Base-by-base conservation (phyloP, 2,888 invertebrate species). In the Aphodius granarius region DNA sequence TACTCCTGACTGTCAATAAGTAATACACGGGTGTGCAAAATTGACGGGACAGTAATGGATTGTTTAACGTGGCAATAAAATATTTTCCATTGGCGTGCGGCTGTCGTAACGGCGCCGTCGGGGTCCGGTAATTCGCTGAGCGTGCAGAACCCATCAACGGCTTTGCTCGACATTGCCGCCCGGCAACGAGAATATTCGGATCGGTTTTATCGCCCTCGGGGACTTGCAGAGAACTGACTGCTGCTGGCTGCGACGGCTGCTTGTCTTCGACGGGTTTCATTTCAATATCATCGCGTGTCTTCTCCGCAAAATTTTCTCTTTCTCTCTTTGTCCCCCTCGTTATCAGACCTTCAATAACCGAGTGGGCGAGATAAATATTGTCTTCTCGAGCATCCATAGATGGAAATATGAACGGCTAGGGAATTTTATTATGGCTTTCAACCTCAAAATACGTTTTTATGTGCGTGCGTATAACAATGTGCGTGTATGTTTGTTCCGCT, bases 101-200 rank as follows among this genome's bases (percentile, higher is more conserved):
- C 81, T 81, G 82, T 84, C 82, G 82, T 83, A 81, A 79, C 77
- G 79, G 78, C 78, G 78, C 76, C 43, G 13, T 43, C 43, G 2
- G 43, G 43, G 80, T 79, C 78, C 81, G 80, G 80, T 83, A 83
- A 83, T 84, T 83, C 82, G 83, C 82, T 81, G 82, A 83, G 81
- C 80, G 80, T 80, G 83, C 82, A 81, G 80, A 83, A 81, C 78
- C 81, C 80, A 81, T 81, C 81, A 81, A 73, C 66, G 43, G 43
- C 43, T 43, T 43, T 13, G 43, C 23, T 23, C 23, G 4, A 6
- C 23, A 23, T 23, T 23, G 23, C 23, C 23, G 23, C 43, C 68
- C 22, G 66, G 64, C 66, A 18, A 73, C 43, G 23, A 23, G 62
- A 63, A 73, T 64, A 73, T 73, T 73, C 73, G 18, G 73, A 73